These are phyloP conservation scores for Sinella curviseta DNA, from an alignment of 1,140 invertebrate species.

Conservation along the genomic window DNA sequence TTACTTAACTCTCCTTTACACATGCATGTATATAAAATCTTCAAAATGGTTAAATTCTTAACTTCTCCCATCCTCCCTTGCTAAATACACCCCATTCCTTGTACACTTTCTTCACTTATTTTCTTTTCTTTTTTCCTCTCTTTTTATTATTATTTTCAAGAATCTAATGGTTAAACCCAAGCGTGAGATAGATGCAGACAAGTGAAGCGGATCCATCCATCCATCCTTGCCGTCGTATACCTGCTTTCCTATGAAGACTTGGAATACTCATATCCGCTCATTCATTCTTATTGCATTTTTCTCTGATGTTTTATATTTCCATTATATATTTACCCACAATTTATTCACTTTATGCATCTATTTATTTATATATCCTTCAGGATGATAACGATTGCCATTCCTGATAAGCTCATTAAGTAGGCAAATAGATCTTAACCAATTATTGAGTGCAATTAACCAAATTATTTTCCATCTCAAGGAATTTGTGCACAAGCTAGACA, in stretches of 20 bases:
- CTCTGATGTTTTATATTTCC: too few relatives aligned
- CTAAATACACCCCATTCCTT: too few relatives aligned
- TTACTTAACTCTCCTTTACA: neutral
- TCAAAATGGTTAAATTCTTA: too few relatives aligned
- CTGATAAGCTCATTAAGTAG: neutral
- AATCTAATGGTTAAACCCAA: neutral
- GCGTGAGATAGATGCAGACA: neutral
- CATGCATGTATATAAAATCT: too few relatives aligned
- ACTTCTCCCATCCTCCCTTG: too few relatives aligned
- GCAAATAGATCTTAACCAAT: neutral
- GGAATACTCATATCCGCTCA: too few relatives aligned
- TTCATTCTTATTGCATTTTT: too few relatives aligned
- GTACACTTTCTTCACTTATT: too few relatives aligned
- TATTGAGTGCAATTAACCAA: slow-evolving; percentile 11
- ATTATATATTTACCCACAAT: too few relatives aligned
- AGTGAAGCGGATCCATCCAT: slow-evolving; percentile 17
- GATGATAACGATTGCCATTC: neutral
- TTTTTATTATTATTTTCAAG: neutral
- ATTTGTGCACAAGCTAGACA: neutral
- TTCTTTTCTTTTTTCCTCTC: too few relatives aligned
- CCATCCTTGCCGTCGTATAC: neutral
- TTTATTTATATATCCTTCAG: neutral
- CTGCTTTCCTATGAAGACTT: too few relatives aligned
- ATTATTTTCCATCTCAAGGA: neutral
- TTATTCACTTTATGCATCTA: too few relatives aligned